Base-by-base conservation (phyloP, 2,888 invertebrate species). In the Cyclophora punctaria region DNA sequence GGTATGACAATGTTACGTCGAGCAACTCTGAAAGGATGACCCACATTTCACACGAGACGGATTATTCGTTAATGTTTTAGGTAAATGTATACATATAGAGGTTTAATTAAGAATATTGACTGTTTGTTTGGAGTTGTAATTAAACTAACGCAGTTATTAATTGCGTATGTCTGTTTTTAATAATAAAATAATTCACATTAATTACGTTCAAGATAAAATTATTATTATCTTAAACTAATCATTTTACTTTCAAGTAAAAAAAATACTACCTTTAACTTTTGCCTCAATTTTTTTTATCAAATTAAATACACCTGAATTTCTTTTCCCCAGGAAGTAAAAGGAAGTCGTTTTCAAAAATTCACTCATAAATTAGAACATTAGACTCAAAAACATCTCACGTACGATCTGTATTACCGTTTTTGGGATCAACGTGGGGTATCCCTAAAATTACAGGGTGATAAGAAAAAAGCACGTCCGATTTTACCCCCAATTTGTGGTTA, bases 381-480 rank as follows among this genome's bases (percentile, higher is more conserved):
- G 61, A 64, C 59, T 62, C 59, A 56, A 53, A 73, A 75, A 62
- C 73, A 85, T 86, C 84, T 83, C 86, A 87, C 86, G 86, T 86
- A 73, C 82, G 68, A 85, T 86, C 85, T 81, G 78, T 80, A 84
- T 83, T 78, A 73, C 80, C 75, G 66, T 72, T 77, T 77, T 68
- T 62, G 71, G 74, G 76, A 69, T 67, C 68, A 64, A 60, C 58
- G 70, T 68, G 69, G 63, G 67, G 71, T 37, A 67, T 70, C 73
- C 69, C 68, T 64, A 63, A 74, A 79, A 73, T 71, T 69, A 67
- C 65, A 63, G 63, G 67, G 63, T 59, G 76, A 75, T 80, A 80
- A 73, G 71, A 73, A 75, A 78, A 75, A 67, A 63, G 51, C 53
- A 57, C 60, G 62, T 59, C 58, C 58, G 54, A 52, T 58, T 55